Conservation (phyloP, 2,113 vertebrate species). For the Cheirogaleus medius region DNA sequence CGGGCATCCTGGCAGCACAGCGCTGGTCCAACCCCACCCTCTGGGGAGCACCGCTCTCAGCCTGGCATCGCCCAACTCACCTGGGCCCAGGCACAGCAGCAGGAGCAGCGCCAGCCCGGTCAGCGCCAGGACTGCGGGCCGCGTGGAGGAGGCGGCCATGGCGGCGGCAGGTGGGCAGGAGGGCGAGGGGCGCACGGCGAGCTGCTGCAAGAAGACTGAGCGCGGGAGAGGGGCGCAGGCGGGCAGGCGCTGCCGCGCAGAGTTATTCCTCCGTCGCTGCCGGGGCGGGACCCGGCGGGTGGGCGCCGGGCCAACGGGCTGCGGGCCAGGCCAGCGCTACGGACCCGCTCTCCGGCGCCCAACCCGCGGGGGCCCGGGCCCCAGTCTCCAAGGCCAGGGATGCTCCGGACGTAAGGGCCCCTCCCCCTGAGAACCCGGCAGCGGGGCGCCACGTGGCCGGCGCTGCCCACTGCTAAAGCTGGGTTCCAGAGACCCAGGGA, state of each 20-base stretch:
- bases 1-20: not conserved
- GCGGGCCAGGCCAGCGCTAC: not conserved
- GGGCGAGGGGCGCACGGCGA: fast-evolving
- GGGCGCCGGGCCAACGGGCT: slow-evolving; percentile 12
- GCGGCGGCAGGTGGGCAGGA: not conserved
- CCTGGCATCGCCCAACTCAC: slow-evolving; percentile 68
- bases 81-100: slow-evolving; percentile 81
- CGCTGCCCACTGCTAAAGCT: not conserved
- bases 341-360: fast-evolving
- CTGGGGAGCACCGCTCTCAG: fast-evolving
- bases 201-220: not conserved
- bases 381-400: too few species aligned
- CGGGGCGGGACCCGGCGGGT: not conserved
- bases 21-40: not conserved
- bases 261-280: not conserved
- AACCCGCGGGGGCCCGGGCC: not conserved
- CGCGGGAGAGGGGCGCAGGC: not conserved
- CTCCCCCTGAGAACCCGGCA: not conserved
- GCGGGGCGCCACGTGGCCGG: too few species aligned
- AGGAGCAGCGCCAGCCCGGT: slow-evolving; percentile 57
- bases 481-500: not conserved
- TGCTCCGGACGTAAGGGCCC: not conserved
- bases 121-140: slow-evolving; percentile 1
- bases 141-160: slow-evolving; percentile 4
- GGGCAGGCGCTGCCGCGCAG: not conserved